phyloP scores from a whole-genome alignment of 1,140 invertebrate genomes.

The Ceratoteleas bidentatus region DNA sequence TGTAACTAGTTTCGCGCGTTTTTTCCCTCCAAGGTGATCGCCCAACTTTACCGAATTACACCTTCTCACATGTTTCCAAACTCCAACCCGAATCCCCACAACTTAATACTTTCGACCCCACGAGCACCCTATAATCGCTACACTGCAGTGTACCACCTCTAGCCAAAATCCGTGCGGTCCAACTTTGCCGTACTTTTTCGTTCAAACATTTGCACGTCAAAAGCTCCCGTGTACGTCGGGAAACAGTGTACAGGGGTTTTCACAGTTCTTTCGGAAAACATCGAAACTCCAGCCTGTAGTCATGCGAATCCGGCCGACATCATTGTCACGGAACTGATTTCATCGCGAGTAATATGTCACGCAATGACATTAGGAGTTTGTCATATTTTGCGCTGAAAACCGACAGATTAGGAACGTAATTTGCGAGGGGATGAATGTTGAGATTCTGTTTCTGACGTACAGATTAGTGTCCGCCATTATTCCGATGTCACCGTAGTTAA shows the following conservation, averaged over 20 bases:
- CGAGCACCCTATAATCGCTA: no score
- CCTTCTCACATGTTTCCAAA: slow-evolving; percentile 37
- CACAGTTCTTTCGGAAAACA: no score
- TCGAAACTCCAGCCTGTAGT: no score
- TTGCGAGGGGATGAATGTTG: slow-evolving; percentile 66
- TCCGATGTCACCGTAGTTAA: slow-evolving; percentile 80
- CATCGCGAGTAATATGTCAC: slow-evolving; percentile 53
- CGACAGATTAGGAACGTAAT: slow-evolving; percentile 78
- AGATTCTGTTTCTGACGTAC: slow-evolving; percentile 80
- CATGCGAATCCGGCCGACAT: no score
- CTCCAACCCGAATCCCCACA: neutral
- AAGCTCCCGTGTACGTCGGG: no score
- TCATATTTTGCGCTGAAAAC: slow-evolving; percentile 79
- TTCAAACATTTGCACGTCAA: no score
- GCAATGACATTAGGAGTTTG: slow-evolving; percentile 73
- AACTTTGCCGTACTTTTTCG: no score
- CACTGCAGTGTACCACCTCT: no score
- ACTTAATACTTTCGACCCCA: no score
- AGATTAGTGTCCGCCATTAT: slow-evolving; percentile 83
- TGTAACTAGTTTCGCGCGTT: slow-evolving; percentile 51
- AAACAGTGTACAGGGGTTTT: no score
- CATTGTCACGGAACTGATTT: slow-evolving; percentile 38
- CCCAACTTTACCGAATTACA: slow-evolving; percentile 41
- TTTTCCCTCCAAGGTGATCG: slow-evolving; percentile 25
- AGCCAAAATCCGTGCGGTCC: no score